These are phyloP conservation scores for Hippolais icterina DNA, from an alignment of 2,113 vertebrate genomes.

Conservation along the genomic window DNA sequence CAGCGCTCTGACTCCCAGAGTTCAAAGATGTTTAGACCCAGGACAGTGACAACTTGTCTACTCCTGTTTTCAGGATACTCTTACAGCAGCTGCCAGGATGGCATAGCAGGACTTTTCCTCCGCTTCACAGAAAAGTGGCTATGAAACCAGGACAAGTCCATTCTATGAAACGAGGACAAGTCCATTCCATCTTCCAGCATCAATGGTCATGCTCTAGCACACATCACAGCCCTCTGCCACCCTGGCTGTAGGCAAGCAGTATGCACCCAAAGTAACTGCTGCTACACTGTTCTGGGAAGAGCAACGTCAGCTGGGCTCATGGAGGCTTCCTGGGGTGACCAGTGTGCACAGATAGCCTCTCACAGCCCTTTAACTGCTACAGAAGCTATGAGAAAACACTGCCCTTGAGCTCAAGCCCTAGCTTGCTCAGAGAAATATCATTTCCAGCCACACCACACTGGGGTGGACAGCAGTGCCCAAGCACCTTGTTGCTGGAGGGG, in stretches of 20 bases:
- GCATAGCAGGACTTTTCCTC: neutral
- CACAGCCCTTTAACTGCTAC: neutral
- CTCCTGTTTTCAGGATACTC: neutral
- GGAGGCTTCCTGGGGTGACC: neutral
- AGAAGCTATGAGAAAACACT: neutral
- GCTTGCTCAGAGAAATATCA: neutral
- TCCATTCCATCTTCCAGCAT: neutral
- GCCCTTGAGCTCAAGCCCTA: neutral
- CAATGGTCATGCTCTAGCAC: too few relatives aligned
- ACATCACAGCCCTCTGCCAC: fast-evolving
- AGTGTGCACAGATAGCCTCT: neutral
- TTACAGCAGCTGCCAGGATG: fast-evolving
- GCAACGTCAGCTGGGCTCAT: fast-evolving
- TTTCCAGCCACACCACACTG: neutral
- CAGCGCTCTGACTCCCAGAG: neutral
- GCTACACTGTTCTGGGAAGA: neutral
- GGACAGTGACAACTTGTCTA: neutral
- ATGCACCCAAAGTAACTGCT: neutral
- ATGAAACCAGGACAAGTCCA: neutral
- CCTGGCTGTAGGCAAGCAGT: neutral
- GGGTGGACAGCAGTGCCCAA: fast-evolving
- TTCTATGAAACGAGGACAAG: neutral
- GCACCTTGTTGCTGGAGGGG: fast-evolving
- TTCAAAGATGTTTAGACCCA: neutral
- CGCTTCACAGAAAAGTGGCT: neutral